Conservation (phyloP, 2,797 vertebrate species). For the Gadopsis bispinosus region DNA sequence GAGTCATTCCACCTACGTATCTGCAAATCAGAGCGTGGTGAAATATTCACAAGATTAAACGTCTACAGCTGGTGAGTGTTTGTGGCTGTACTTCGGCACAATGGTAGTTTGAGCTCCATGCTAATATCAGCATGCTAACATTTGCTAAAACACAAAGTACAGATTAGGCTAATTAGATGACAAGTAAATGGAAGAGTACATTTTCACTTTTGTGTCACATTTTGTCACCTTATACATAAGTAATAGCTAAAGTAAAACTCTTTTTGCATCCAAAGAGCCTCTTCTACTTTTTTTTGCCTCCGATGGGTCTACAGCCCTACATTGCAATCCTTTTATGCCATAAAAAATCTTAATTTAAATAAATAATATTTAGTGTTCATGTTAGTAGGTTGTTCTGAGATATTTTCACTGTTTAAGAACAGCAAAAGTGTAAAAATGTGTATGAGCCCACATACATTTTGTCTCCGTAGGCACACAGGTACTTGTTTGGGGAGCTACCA, state of each 20-base stretch:
- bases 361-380: neutral
- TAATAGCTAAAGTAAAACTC: too few species aligned
- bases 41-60: neutral
- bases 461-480: neutral
- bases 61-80: neutral
- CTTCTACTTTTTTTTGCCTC: too few species aligned
- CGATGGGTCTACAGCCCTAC: too few species aligned
- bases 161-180: too few species aligned
- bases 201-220: too few species aligned
- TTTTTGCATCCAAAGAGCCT: too few species aligned
- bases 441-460: neutral
- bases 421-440: neutral
- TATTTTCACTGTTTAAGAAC: neutral
- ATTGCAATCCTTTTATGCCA: too few species aligned
- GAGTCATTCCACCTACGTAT: neutral
- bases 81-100: neutral
- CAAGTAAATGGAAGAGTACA: too few species aligned
- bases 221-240: too few species aligned
- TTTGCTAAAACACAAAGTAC: neutral
- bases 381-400: neutral
- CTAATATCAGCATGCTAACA: neutral
- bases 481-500: neutral
- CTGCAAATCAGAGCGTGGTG: neutral
- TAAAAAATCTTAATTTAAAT: neutral
- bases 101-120: neutral